Conservation (phyloP, 2,113 vertebrate genomes). For the Prunella himalayana region DNA sequence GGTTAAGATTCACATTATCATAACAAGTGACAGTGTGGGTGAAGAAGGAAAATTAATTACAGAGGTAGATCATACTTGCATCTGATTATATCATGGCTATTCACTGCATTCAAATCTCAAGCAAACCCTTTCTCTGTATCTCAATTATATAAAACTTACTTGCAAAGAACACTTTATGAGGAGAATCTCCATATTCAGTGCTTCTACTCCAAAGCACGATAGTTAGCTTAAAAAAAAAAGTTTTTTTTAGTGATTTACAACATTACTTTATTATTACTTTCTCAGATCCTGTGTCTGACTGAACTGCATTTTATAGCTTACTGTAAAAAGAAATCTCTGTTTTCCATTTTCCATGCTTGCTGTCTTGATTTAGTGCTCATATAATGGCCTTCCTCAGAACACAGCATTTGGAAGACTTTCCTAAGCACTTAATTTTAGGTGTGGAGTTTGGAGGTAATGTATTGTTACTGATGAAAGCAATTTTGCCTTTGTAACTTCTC, state of each 20-base stretch:
- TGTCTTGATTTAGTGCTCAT: slow-evolving; percentile 52
- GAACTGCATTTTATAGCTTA: slow-evolving; percentile 34
- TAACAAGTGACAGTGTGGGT: neutral
- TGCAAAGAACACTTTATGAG: neutral
- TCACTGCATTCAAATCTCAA: neutral
- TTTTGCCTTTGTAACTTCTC: slow-evolving; percentile 16
- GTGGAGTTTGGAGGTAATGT: slow-evolving; percentile 25
- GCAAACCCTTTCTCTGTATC: neutral
- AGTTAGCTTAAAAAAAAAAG: neutral
- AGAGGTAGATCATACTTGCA: neutral
- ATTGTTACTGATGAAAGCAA: slow-evolving; percentile 9
- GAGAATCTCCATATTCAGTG: neutral
- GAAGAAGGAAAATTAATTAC: slow-evolving; percentile 16
- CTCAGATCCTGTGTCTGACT: neutral
- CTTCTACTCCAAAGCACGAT: neutral
- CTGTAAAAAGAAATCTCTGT: slow-evolving; percentile 25
- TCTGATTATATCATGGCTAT: neutral
- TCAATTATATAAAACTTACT: neutral
- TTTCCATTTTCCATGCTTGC: slow-evolving; percentile 49
- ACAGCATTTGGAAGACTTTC: slow-evolving; percentile 42
- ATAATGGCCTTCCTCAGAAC: slow-evolving; percentile 47
- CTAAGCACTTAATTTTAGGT: slow-evolving; percentile 51
- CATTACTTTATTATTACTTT: neutral
- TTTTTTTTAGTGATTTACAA: neutral
- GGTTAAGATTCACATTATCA: slow-evolving; percentile 11